These are phyloP conservation scores for Bothrops jararaca DNA, from an alignment of 2,113 vertebrate species.

Conservation along the genomic window DNA sequence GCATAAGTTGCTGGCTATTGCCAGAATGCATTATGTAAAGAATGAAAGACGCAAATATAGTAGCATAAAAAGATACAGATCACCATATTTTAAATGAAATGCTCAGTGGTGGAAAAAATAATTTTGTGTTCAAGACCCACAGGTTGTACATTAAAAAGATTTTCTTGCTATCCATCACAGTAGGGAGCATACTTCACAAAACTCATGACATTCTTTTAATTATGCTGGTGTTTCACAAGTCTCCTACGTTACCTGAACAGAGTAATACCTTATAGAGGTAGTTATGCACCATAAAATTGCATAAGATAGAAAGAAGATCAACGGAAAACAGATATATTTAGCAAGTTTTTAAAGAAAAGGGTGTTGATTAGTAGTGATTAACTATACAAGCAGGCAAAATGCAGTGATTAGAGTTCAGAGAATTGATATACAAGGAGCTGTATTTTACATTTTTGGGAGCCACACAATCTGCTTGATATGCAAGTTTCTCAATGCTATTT, in stretches of 20 bases:
- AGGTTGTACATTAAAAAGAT: constrained; percentile 63
- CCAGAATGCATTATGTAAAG: not conserved
- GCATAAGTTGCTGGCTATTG: not conserved
- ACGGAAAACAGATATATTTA: constrained; percentile 53
- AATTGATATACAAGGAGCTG: constrained; percentile 44
- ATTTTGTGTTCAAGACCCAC: constrained; percentile 49
- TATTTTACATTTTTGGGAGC: constrained; percentile 23
- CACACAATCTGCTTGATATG: constrained; percentile 31
- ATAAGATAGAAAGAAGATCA: constrained; percentile 44
- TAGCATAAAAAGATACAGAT: constrained; percentile 21
- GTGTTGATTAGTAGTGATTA: constrained; percentile 54
- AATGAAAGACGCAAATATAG: not conserved
- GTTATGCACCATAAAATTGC: constrained; percentile 24
- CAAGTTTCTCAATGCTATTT: constrained; percentile 31
- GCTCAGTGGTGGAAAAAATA: constrained; percentile 48
- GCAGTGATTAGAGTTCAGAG: constrained; percentile 39
- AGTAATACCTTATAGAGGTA: constrained; percentile 41
- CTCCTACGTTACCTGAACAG: constrained; percentile 54
- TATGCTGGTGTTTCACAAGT: constrained; percentile 55
- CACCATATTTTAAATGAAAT: constrained; percentile 49
- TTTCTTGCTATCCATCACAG: constrained; percentile 47
- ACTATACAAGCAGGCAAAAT: constrained; percentile 34
- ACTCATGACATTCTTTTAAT: constrained; percentile 68
- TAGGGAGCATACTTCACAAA: constrained; percentile 61
- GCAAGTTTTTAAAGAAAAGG: constrained; percentile 19